Evolutionary conservation across 2,113 vertebrate species (phyloP), one percentile per base, ranked within the genome.

Genomic region (Sylvia atricapilla): DNA sequence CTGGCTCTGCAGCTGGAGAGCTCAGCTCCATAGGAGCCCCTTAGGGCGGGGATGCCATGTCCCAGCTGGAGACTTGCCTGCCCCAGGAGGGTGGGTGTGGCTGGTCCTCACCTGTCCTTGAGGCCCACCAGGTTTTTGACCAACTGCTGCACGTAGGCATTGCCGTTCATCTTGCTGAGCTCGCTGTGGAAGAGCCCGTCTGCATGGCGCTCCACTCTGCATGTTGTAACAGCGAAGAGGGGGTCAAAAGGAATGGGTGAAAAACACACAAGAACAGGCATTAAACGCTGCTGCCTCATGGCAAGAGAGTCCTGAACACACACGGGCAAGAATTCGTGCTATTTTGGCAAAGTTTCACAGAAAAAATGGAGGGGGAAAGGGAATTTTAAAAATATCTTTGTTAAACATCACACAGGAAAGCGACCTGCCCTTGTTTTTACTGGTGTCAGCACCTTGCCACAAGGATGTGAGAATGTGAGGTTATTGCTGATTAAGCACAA

Each of bases 171-270:
- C 88, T 97, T 98, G 91, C 98, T 97, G 62, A 98, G 96, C 82
- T 98, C 97, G 1, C 97, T 98, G 66, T 97, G 97, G 89, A 98
- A 98, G 10, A 94, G 92, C 50, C 98, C 98, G 2, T 98, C 98
- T 0, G 97, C 97, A 3, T 98, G 98, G 35, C 98, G 90, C 43
- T 73, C 85, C 6, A 41, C 23, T 95, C 98, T 98, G 50, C 20
- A 2, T 2, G 41, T 19, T 0, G 47, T 49, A 33, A 53, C 15
- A 43, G 31, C 39, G 27, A 35, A 52, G 5, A 31, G 33, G 31
- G 21, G 15, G 28, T 18, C 44, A 46, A 46, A 56, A 78, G 19
- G 20, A 20, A 13, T 11, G 17, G 20, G 5, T 83, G 37, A 37
- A 66, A 27, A 66, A 2, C 15, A 11, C 20, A 37, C 25, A 7